A percentile compares a stretch with the other conserved stretches of the same genome.
Conservation (phyloP, 2,797 vertebrate genomes). For the Fundulus diaphanus region DNA sequence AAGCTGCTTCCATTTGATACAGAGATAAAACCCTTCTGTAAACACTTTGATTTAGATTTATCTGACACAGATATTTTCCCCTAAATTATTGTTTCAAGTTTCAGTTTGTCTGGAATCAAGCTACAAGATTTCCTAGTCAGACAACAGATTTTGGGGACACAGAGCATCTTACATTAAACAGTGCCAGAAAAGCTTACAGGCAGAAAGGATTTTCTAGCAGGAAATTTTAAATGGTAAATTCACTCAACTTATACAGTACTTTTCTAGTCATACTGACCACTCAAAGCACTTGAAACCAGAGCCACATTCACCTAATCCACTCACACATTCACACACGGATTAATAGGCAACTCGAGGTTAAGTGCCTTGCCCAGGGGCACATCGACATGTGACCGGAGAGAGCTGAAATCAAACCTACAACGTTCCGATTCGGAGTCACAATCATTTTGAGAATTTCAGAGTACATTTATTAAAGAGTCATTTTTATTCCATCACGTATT, state of each 20-base stretch:
- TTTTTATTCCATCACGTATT: too few relatives aligned
- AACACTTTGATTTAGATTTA: background rate
- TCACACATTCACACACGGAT: background rate
- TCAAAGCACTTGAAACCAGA: background rate
- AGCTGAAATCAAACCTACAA: background rate
- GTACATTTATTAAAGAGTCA: background rate
- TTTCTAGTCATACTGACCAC: background rate
- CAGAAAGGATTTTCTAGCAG: background rate
- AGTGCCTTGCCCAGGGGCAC: background rate
- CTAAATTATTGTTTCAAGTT: background rate
- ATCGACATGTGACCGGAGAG: too few relatives aligned
- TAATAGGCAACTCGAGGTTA: background rate
- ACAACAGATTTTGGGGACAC: background rate
- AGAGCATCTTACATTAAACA: background rate
- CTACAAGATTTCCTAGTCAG: background rate
- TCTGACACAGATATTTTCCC: background rate
- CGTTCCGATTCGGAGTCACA: background rate
- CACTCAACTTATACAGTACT: background rate
- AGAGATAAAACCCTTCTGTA: background rate
- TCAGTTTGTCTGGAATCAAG: background rate
- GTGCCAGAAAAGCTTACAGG: constrained; percentile 1
- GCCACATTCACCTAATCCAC: background rate
- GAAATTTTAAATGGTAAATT: background rate
- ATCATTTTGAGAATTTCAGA: background rate
- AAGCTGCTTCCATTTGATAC: background rate